A percentile compares a stretch with the other conserved stretches of the same genome.
These are phyloP conservation scores for Drosophila repleta DNA, from an alignment of 1,140 invertebrate genomes.

Conservation along the genomic window DNA sequence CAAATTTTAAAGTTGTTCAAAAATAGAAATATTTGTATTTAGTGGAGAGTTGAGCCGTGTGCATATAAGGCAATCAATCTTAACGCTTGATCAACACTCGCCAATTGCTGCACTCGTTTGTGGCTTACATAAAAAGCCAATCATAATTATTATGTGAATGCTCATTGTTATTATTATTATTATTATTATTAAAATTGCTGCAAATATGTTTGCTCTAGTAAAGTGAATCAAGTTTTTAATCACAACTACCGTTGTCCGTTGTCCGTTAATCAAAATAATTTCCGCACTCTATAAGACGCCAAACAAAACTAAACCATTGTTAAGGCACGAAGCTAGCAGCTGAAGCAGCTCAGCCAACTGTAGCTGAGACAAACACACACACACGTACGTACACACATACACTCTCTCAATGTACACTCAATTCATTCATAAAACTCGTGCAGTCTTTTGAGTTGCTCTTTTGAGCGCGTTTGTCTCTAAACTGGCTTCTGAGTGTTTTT, in stretches of 20 bases:
- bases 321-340: constrained; percentile 48
- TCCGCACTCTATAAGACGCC: constrained; percentile 60
- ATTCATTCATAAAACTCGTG: constrained; percentile 69
- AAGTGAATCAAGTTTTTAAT: constrained; percentile 46
- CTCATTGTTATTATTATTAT: constrained; percentile 24
- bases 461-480: constrained; percentile 45
- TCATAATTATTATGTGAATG: constrained; percentile 13
- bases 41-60: neutral
- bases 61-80: constrained; percentile 12
- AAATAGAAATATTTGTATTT: neutral
- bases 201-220: constrained; percentile 53
- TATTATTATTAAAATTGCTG: constrained; percentile 26
- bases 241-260: constrained; percentile 45
- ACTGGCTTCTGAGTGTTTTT: constrained; percentile 57
- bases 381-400: constrained; percentile 5
- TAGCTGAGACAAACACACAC: constrained; percentile 13
- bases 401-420: constrained; percentile 35
- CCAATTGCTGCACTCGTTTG: constrained; percentile 23
- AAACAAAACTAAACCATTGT: constrained; percentile 59
- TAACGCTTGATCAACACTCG: constrained; percentile 20
- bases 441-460: constrained; percentile 26
- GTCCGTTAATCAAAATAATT: constrained; percentile 69
- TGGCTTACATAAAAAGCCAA: neutral
- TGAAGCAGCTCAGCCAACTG: constrained; percentile 41
- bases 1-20: neutral